Conservation (phyloP, 2,888 invertebrate species). For the Ellobium chinense region DNA sequence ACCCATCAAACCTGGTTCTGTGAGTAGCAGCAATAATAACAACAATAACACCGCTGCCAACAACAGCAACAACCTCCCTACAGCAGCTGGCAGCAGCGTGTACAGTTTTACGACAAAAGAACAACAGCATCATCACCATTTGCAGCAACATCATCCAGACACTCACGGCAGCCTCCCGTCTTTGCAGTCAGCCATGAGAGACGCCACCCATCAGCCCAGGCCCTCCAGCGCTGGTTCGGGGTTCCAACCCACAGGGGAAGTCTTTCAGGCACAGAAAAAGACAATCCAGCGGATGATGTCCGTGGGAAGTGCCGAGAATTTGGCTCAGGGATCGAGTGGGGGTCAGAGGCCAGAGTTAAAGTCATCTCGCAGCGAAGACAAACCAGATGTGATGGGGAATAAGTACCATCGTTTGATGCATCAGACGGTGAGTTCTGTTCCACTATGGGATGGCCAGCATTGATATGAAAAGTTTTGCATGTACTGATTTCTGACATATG, state of each 20-base stretch:
- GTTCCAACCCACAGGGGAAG: constrained; percentile 93
- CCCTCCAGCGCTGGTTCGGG: constrained; percentile 79
- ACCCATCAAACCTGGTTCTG: constrained; percentile 86
- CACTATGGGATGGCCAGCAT: not conserved
- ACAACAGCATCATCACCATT: not conserved
- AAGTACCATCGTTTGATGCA: constrained; percentile 2
- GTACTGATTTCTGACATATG: too few species aligned
- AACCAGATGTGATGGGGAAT: constrained; percentile 8
- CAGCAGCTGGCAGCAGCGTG: constrained; percentile 8
- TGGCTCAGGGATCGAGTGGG: not conserved
- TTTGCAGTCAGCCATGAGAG: constrained; percentile 50
- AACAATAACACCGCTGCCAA: not conserved
- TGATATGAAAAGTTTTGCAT: too few species aligned
- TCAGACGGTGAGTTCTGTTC: constrained; percentile 31
- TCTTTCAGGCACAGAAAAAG: constrained; percentile 53
- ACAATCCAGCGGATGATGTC: constrained; percentile 61
- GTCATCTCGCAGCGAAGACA: constrained; percentile 36
- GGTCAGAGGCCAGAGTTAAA: constrained; percentile 28
- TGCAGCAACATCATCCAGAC: constrained; percentile 24
- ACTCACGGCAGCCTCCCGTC: constrained; percentile 38
- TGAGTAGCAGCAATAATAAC: constrained; percentile 8
- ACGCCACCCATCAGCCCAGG: constrained; percentile 62
- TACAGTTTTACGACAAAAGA: constrained; percentile 17
- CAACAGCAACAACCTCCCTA: constrained; percentile 21
- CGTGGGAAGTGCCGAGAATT: constrained; percentile 48